These are phyloP conservation scores for Rattus rattus DNA, from an alignment of 2,113 vertebrate genomes.

Conservation along the genomic window DNA sequence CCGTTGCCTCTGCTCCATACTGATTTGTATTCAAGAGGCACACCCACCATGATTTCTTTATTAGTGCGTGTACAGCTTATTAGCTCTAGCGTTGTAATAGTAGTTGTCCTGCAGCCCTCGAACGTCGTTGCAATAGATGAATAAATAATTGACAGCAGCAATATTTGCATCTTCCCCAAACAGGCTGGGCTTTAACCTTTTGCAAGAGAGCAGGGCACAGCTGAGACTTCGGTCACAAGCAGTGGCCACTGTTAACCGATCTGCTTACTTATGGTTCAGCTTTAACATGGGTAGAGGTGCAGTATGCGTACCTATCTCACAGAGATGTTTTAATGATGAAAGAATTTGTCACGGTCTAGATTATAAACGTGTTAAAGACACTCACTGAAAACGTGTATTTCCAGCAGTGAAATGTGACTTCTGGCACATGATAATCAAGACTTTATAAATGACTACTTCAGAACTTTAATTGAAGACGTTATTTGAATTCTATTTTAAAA, in stretches of 20 bases:
- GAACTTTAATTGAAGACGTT: background rate
- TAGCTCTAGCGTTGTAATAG: background rate
- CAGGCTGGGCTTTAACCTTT: slow-evolving; percentile 6
- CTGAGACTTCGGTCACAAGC: background rate
- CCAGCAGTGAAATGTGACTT: background rate
- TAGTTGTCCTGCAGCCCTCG: background rate
- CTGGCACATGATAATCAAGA: background rate
- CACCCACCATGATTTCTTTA: background rate
- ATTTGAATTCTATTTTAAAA: background rate
- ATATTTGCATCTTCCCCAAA: background rate
- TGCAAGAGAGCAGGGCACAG: background rate
- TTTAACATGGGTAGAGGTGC: background rate
- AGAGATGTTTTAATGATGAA: background rate
- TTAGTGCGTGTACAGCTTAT: background rate
- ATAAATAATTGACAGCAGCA: background rate
- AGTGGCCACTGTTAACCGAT: background rate
- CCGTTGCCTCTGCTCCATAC: background rate
- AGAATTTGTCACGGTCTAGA: background rate
- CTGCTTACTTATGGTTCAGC: background rate
- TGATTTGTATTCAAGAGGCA: background rate
- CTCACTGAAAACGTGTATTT: background rate
- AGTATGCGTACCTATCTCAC: background rate
- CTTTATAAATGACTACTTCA: background rate
- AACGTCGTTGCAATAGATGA: background rate
- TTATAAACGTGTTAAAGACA: background rate